Conservation (phyloP, 2,797 vertebrate genomes). For the Dendrocincla tyrannina region DNA sequence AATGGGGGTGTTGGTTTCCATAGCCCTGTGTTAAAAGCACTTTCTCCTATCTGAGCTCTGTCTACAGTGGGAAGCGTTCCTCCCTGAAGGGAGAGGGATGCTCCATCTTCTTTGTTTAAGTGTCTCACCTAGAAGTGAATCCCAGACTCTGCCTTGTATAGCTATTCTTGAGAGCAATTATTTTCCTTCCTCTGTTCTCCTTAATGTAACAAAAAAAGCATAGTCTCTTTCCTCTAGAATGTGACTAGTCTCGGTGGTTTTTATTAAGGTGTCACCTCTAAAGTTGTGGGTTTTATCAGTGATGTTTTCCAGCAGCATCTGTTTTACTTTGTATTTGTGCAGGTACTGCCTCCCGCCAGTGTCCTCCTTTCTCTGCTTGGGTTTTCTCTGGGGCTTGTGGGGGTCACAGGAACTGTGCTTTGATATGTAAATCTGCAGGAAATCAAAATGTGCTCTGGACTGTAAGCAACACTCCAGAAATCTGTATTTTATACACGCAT, state of each 20-base stretch:
- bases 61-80: not conserved
- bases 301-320: not conserved
- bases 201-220: not conserved
- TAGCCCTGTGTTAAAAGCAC: not conserved
- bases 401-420: not conserved
- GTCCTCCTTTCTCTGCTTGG: not conserved
- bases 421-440: not conserved
- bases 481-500: not conserved
- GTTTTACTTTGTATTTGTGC: not conserved
- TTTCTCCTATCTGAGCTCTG: not conserved
- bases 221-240: not conserved
- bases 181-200: not conserved
- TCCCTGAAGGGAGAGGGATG: not conserved
- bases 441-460: not conserved
- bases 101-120: conserved; percentile 29
- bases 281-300: not conserved
- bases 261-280: not conserved
- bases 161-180: not conserved
- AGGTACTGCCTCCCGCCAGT: not conserved
- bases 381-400: not conserved
- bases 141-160: not conserved
- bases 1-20: not conserved
- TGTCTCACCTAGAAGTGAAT: not conserved
- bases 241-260: not conserved
- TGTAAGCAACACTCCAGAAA: not conserved